Evolutionary conservation across 2,797 vertebrate species (phyloP).

Genomic region (Sorex maritimensis): DNA sequence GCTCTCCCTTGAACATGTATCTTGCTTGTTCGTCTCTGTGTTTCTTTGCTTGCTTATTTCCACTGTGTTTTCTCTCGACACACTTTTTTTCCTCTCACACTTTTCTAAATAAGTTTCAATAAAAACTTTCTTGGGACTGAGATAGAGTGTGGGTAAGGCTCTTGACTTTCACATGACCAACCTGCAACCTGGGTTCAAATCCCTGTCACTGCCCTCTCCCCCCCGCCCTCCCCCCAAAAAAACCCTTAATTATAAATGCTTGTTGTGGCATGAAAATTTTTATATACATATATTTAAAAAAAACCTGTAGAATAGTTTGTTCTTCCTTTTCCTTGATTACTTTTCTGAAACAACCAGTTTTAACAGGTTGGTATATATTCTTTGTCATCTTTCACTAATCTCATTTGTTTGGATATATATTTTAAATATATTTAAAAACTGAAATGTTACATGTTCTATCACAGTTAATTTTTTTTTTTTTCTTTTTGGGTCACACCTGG

Average conservation of each 20-base stretch:
- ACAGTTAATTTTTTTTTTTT: neutral
- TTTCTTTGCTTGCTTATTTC: too few relatives aligned
- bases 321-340: neutral
- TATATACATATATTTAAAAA: neutral
- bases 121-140: neutral
- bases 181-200: too few relatives aligned
- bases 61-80: too few relatives aligned
- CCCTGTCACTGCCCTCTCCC: too few relatives aligned
- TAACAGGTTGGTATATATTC: slow-evolving; percentile 37
- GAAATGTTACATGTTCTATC: neutral
- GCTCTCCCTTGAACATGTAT: too few relatives aligned
- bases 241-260: neutral
- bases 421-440: neutral
- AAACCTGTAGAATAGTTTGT: slow-evolving; percentile 17
- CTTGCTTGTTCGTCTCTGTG: too few relatives aligned
- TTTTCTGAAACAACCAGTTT: slow-evolving; percentile 61
- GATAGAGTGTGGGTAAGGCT: too few relatives aligned
- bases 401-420: slow-evolving; percentile 42
- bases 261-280: slow-evolving; percentile 45
- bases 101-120: neutral
- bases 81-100: neutral
- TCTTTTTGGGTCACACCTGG: too few relatives aligned
- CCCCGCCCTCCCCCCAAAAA: too few relatives aligned
- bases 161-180: too few relatives aligned
- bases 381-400: slow-evolving; percentile 50